Conservation (phyloP, 2,113 vertebrate species). For the Paratilapia polleni region DNA sequence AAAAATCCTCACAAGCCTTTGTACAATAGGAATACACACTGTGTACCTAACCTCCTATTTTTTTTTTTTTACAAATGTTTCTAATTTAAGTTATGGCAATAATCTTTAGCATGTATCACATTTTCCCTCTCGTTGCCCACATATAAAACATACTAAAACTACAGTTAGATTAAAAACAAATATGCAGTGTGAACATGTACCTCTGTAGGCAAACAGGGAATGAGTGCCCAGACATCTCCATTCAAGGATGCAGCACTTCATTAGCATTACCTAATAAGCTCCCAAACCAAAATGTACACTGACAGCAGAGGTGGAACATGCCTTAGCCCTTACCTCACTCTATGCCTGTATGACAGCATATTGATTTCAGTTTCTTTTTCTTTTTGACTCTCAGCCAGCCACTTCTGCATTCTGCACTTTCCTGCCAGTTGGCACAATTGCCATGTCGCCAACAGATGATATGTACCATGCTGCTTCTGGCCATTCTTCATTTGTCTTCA, state of each 20-base stretch:
- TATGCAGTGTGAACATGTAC: neutral
- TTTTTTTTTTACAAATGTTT: too few relatives aligned
- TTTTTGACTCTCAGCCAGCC: slow-evolving; percentile 20
- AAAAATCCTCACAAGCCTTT: too few relatives aligned
- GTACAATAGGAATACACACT: too few relatives aligned
- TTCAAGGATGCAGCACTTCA: neutral
- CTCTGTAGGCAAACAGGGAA: neutral
- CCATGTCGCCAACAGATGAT: slow-evolving; percentile 25
- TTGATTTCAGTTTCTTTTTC: slow-evolving; percentile 11
- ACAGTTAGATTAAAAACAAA: neutral
- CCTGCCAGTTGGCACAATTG: slow-evolving; percentile 53
- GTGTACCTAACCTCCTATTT: too few relatives aligned
- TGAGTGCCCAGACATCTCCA: neutral
- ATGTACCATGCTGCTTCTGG: neutral
- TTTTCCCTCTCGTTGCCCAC: neutral
- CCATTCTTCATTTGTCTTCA: slow-evolving; percentile 41
- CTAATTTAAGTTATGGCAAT: neutral
- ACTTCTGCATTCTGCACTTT: neutral
- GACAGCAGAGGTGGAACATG: neutral
- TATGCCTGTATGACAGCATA: neutral
- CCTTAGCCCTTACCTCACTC: slow-evolving; percentile 13
- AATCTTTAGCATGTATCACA: neutral
- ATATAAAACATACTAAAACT: neutral
- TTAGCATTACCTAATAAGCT: slow-evolving; percentile 13
- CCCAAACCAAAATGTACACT: neutral